Evolutionary conservation across 2,888 invertebrate genomes (phyloP), one percentile per base, ranked within the genome.

Genomic region (Uropetala carovei): DNA sequence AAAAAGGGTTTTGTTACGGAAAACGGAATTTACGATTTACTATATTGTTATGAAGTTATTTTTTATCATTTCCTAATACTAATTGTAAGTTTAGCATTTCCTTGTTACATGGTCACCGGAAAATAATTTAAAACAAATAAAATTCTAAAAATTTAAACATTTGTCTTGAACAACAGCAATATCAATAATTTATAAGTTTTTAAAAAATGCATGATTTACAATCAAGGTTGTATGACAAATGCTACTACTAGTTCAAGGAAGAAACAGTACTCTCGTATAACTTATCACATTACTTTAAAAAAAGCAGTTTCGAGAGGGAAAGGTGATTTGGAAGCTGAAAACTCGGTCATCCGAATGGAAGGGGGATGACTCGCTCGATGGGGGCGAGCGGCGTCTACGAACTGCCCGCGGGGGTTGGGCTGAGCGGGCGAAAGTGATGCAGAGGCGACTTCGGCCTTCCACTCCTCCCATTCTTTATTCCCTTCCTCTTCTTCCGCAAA

Each of bases 261-360:
- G 75, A 75, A 75, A 22, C 75, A 75, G 13, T 75, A 75, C 27
- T 75, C 27, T 75, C 75, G 22, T 75, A 75, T 75, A 75, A 75
- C 75, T 75, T 27, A 75, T 75, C 75, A 75, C 22, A 75, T 75
- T 75, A 75, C 75, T 75, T 68, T 75, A 27, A 75, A 75, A 86
- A 27, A 86, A 86, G 59, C 18, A 27, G 27, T 60, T 27, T 30
- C 0, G 86, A 86, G 59, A 86, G 60, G 60, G 60, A 86, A 60
- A 60, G 89, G 89, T 14, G 89, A 89, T 89, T 64, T 89, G 89
- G 89, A 18, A 89, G 56, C 89, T 43, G 89, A 89, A 60, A 68
- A 43, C 43, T 11, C 18, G 64, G 56, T 43, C 14, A 30, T n/a
- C 89, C 89, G 64, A 56, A 83, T 83, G 83, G 83, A 75, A 56